Evolutionary conservation across 2,113 vertebrate species (phyloP).

Genomic region (Clarias magur): DNA sequence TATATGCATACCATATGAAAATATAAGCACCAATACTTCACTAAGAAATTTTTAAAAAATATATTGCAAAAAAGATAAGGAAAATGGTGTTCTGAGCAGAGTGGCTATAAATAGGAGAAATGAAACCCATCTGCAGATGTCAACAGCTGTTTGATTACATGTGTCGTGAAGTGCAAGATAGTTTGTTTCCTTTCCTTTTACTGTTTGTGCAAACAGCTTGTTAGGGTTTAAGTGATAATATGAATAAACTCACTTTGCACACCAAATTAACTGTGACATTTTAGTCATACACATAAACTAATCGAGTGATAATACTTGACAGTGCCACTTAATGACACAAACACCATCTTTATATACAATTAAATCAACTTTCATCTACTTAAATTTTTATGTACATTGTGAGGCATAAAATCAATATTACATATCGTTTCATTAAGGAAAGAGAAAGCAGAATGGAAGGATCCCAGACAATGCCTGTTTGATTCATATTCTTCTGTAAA

Average conservation of each 20-base stretch:
- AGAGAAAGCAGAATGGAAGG: not conserved
- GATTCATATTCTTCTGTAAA: constrained; percentile 34
- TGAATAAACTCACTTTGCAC: not conserved
- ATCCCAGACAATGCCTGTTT: constrained; percentile 51
- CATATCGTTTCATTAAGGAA: not conserved
- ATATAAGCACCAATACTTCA: too few species aligned
- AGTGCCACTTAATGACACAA: not conserved
- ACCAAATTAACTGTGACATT: not conserved
- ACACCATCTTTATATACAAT: not conserved
- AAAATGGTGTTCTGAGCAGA: too few species aligned
- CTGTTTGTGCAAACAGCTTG: not conserved
- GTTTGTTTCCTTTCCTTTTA: too few species aligned
- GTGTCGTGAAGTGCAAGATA: too few species aligned
- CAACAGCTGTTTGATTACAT: too few species aligned
- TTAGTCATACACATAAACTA: not conserved
- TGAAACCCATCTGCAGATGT: too few species aligned
- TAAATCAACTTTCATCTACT: not conserved
- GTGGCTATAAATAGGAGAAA: too few species aligned
- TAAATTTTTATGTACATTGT: not conserved
- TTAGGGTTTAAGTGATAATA: not conserved
- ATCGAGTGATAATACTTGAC: not conserved
- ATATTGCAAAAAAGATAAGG: too few species aligned
- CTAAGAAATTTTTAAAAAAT: too few species aligned
- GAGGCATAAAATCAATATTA: not conserved
- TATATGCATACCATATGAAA: too few species aligned